Base-by-base conservation (phyloP, 1,140 invertebrate species). In the Hycleus phaleratus region DNA sequence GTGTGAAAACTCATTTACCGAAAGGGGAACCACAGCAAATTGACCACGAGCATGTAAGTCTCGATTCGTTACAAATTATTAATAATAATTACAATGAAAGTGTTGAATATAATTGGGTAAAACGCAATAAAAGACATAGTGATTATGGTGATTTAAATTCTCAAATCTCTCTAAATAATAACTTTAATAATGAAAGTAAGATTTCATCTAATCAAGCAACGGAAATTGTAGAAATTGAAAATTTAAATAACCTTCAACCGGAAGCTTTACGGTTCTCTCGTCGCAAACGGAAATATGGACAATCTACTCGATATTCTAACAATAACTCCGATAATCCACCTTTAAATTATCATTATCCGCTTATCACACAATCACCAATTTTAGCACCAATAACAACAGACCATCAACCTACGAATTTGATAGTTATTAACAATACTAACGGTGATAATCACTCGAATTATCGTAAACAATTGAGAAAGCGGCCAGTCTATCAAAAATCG, bases 351-450 rank as follows among this genome's bases (percentile, higher is more conserved):
- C 9, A 18, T 32, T 32, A 32, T 32, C 32, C 8, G 45, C 24
- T 1, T 18, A 1, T 18, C 18, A 18, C 18, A 18, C 18, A 18
- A 18, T 18, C 10, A 46, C n/a, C n/a, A 46, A 55, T 46, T 24
- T 46, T 46, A 32, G 38, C 47, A 11, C 12, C 52, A 4, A 24
- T 45, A 18, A 53, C 24, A 4, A 53, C 38, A 39, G 45, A 46
- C 6, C 26, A 55, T 2, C 12, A 47, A 39, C 47, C 58, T 1
- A 10, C 42, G 6, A 60, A 56, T 52, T 26, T 42, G 12, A 60
- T 56, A 42, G 42, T 60, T 10, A 60, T 60, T 26, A 60, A 60
- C 26, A 60, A 60, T 42, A 46, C 47, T 3, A 60, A 60, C 32
- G 40, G 56, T 47, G 8, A 52, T 11, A 42, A 58, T 32, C 25